Percentiles rank a stretch among this genome's conserved stretches.
Evolutionary conservation across 2,113 vertebrate species (phyloP).

Genomic region (Caranx ignobilis): DNA sequence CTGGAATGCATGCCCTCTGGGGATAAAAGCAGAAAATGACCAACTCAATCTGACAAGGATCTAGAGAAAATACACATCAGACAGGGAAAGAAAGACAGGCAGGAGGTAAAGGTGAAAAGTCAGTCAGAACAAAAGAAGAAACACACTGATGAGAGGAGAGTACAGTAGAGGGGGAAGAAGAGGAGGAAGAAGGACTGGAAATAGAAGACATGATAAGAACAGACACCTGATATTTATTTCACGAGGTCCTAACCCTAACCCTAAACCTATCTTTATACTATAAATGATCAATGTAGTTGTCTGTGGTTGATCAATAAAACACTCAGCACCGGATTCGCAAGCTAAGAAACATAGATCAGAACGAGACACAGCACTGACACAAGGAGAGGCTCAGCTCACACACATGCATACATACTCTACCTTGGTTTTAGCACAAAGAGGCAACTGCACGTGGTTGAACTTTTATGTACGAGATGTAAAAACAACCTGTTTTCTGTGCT

Average conservation of each 20-base stretch:
- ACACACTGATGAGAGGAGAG: background rate
- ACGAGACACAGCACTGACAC: background rate
- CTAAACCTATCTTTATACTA: too few relatives aligned
- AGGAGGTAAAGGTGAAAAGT: slow-evolving; percentile 2
- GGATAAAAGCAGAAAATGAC: slow-evolving; percentile 54
- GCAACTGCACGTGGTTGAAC: background rate
- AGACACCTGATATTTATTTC: background rate
- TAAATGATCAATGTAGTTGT: background rate
- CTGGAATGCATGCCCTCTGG: slow-evolving; percentile 23
- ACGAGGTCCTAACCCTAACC: background rate
- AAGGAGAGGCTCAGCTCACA: slow-evolving; percentile 13
- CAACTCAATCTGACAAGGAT: slow-evolving; percentile 56
- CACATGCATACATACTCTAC: background rate
- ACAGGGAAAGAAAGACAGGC: background rate
- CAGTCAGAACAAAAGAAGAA: background rate
- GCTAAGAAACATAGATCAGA: slow-evolving; percentile 36
- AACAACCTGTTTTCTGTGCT: slow-evolving; percentile 4
- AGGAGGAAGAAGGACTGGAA: background rate
- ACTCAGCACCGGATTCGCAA: background rate
- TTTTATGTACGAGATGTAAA: background rate
- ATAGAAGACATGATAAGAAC: background rate
- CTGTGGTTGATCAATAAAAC: background rate
- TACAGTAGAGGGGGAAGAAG: background rate
- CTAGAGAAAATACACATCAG: slow-evolving; percentile 17
- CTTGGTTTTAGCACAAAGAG: background rate